Evolutionary conservation across 1,140 invertebrate species (phyloP).

Genomic region (Drosophila aff.): DNA sequence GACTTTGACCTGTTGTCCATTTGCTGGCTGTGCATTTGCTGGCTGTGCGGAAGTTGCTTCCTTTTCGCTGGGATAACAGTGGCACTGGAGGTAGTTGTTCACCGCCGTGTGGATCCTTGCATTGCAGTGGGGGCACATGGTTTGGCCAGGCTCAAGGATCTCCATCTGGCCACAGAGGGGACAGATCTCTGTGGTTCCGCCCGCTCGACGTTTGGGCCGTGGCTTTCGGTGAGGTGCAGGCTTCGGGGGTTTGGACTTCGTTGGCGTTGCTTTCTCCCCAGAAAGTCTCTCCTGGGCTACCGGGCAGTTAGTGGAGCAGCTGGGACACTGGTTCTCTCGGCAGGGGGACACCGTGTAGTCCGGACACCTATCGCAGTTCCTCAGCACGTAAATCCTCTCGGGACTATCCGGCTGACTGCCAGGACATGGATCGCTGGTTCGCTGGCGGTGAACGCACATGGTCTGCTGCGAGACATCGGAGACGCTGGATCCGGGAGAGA

Average conservation of each 20-base stretch:
- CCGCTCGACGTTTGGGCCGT: not conserved
- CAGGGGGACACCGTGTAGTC: constrained; percentile 29
- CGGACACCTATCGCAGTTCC: constrained; percentile 32
- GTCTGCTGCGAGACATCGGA: not conserved
- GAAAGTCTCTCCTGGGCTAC: not conserved
- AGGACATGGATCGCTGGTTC: not conserved
- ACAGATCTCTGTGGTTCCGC: constrained; percentile 16
- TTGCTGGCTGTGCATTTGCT: not conserved
- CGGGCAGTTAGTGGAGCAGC: not conserved
- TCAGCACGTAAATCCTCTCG: constrained; percentile 35
- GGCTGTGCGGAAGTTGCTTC: no score
- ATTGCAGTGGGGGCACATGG: constrained; percentile 42
- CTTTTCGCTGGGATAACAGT: not conserved
- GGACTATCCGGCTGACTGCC: not conserved
- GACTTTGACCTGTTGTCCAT: not conserved
- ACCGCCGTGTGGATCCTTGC: constrained; percentile 28
- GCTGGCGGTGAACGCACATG: not conserved
- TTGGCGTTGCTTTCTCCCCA: not conserved
- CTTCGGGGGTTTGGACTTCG: not conserved
- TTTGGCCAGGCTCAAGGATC: not conserved
- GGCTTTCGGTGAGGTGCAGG: not conserved
- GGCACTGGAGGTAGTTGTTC: constrained; percentile 8
- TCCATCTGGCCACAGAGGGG: constrained; percentile 23
- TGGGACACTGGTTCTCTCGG: not conserved
- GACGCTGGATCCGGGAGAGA: not conserved